Evolutionary conservation across 2,113 vertebrate species (phyloP), one percentile per base, ranked within the genome.

Genomic region (Salvelinus sp.): DNA sequence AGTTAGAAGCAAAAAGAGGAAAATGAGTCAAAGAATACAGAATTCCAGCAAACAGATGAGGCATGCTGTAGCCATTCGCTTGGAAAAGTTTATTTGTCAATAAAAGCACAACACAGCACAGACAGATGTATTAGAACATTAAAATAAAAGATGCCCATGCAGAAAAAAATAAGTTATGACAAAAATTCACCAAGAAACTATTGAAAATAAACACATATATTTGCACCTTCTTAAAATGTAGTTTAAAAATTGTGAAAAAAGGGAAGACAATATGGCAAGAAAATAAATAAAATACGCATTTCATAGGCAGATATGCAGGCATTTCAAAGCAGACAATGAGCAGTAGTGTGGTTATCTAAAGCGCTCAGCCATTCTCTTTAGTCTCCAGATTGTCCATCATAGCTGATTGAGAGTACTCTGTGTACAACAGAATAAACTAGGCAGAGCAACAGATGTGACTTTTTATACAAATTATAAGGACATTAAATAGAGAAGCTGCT

Each of bases 61-160:
- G 86, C 90, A 91, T 88, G 89, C 91, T 88, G 76, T 63, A 54
- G 25, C 78, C 82, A 73, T 77, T 86, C 77, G 72, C 66, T 76
- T 76, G 74, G 76, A 90, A 44, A 62, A 80, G 91, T 93, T 88
- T 93, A 93, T 93, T 94, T 68, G 88, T 84, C 70, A 91, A 89
- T 83, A 87, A 85, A 83, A 80, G 38, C 38, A 44, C 38, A 44
- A 81, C 70, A 88, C 76, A 73, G 74, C 58, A 82, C 50, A 82
- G 75, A 80, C 9, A 69, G 44, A 69, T 47, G 9, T 44, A 12
- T 48, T 65, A 60, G 58, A 68, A 68, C 18, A 68, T n/a, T 30
- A 18, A 82, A 79, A 85, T 72, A 72, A 75, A 82, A 79, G 25
- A 82, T 62, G 73, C 76, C 83, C 89, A 91, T 90, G 90, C 86